Base-by-base conservation (phyloP, 2,888 invertebrate species). In the Drosophila macrospina region DNA sequence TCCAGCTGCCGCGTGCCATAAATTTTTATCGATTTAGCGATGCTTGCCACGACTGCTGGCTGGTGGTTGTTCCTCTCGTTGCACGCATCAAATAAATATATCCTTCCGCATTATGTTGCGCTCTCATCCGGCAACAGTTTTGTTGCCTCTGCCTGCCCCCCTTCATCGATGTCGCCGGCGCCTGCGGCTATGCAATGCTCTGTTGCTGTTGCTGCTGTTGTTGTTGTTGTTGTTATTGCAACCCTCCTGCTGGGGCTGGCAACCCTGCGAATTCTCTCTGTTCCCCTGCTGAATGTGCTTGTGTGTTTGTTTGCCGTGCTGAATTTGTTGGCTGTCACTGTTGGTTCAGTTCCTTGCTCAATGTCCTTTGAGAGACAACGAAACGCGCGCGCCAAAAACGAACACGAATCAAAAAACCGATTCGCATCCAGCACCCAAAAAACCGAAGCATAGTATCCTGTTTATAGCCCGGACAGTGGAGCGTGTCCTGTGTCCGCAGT, bases 51-150 rank as follows among this genome's bases (percentile, higher is more conserved):
- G 20, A 20, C 20, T n/a, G 50, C 32, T 47, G 47, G 32, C 20
- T n/a, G 50, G 47, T 47, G 47, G 32, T 47, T 47, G 47, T 44
- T 32, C 55, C 57, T 15, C 34, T 24, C 63, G 68, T 69, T 55
- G 74, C 32, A 71, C 80, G 86, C 89, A 87, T 86, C 79, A 82
- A 74, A 80, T 89, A 89, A 86, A 85, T 89, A 87, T 80, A 89
- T 86, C 89, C 86, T 85, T 87, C 86, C 88, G 86, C 82, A 83
- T 84, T 80, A 74, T 83, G 69, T 64, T 68, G 79, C 88, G 65
- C 69, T 71, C 77, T 77, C 88, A 86, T 80, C 70, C 84, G 80
- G 77, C 83, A 83, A 83, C 88, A 80, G 82, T 86, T 80, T 69
- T 28, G 28, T 28, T 28, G 6, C 8, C n/a, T n/a, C n/a, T n/a